These are phyloP conservation scores for Aplochiton taeniatus DNA, from an alignment of 2,797 vertebrate species.

Conservation along the genomic window DNA sequence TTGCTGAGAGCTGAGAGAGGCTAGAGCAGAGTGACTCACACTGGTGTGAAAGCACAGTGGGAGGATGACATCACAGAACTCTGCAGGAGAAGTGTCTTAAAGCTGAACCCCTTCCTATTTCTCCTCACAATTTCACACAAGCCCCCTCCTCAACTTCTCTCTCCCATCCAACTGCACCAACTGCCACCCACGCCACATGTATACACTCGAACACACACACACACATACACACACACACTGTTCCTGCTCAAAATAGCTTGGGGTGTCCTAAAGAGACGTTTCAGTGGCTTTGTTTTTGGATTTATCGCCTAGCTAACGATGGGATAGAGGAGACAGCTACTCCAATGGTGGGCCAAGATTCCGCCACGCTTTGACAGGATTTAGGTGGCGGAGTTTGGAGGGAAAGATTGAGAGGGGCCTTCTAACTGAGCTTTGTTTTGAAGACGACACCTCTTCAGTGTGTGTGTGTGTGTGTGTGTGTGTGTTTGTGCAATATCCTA, in stretches of 20 bases:
- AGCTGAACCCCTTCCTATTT: too few species aligned
- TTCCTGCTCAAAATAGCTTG: slow-evolving; percentile 62
- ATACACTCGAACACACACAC: slow-evolving; percentile 19
- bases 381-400: slow-evolving; percentile 44
- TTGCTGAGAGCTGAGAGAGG: background rate
- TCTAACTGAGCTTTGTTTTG: slow-evolving; percentile 17
- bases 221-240: slow-evolving; percentile 31
- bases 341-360: slow-evolving; percentile 44
- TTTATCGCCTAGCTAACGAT: slow-evolving; percentile 34
- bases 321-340: slow-evolving; percentile 21
- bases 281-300: slow-evolving; percentile 46
- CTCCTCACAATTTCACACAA: too few species aligned
- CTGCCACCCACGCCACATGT: too few species aligned
- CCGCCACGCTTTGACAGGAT: slow-evolving; percentile 60
- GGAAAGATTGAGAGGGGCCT: slow-evolving; percentile 20
- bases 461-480: slow-evolving; percentile 19
- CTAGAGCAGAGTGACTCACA: background rate
- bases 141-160: too few species aligned
- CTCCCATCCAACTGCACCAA: too few species aligned
- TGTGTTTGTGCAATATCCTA: too few species aligned
- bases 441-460: slow-evolving; percentile 10
- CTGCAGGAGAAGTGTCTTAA: background rate
- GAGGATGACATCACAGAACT: background rate
- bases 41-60: background rate
- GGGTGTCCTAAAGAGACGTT: slow-evolving; percentile 55